Percentiles rank a stretch among this genome's conserved stretches.
These are phyloP conservation scores for Glyptemys insculpta DNA, from an alignment of 2,797 vertebrate species.

Conservation along the genomic window DNA sequence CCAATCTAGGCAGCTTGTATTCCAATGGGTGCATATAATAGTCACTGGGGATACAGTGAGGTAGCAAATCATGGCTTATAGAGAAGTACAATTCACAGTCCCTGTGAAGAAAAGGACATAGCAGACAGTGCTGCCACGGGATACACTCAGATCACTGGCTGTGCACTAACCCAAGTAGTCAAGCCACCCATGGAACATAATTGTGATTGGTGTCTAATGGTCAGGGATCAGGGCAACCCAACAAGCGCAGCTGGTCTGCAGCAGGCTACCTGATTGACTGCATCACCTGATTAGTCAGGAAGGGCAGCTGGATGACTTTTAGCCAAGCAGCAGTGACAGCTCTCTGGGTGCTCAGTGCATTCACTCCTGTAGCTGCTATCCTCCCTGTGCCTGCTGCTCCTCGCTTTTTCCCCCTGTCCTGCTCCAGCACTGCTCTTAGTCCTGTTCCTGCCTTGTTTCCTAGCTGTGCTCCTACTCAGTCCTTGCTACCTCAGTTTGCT, in stretches of 20 bases:
- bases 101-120: neutral
- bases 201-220: neutral
- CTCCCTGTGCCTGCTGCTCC: neutral
- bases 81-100: neutral
- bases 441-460: too few species aligned
- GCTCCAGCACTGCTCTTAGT: too few species aligned
- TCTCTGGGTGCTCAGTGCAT: neutral
- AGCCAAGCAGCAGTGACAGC: neutral
- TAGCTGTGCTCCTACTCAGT: too few species aligned
- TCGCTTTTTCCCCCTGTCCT: too few species aligned
- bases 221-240: neutral
- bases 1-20: neutral
- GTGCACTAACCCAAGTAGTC: neutral
- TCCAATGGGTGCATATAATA: neutral
- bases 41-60: neutral
- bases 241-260: neutral
- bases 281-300: neutral
- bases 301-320: neutral
- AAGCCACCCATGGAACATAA: neutral
- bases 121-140: neutral
- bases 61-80: neutral
- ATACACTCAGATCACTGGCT: neutral
- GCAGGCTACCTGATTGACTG: neutral
- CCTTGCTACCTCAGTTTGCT: too few species aligned
- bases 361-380: neutral